Percentiles rank a stretch among this genome's conserved stretches.
These are phyloP conservation scores for Scolopax rusticola DNA, from an alignment of 2,797 vertebrate genomes.

Conservation along the genomic window DNA sequence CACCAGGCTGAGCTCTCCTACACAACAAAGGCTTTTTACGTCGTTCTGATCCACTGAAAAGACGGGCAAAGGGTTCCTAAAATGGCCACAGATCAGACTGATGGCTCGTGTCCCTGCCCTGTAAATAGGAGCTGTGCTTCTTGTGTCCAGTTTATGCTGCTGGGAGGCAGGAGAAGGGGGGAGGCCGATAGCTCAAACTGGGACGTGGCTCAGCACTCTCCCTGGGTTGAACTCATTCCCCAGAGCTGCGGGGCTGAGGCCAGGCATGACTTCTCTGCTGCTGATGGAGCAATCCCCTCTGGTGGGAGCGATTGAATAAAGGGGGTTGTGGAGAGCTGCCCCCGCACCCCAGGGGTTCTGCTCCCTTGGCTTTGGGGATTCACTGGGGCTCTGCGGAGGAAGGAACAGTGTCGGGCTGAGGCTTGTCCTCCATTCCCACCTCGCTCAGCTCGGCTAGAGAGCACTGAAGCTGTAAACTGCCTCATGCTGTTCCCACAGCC, in stretches of 20 bases:
- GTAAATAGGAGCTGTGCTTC: background rate
- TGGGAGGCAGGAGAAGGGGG: background rate
- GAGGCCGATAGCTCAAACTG: background rate
- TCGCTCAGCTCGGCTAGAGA: background rate
- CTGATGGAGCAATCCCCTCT: background rate
- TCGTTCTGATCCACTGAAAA: background rate
- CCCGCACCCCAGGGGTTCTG: background rate
- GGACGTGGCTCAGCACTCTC: background rate
- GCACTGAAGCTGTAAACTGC: background rate
- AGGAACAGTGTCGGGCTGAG: background rate
- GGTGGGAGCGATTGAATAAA: background rate
- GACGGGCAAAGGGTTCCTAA: background rate
- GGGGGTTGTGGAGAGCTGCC: background rate
- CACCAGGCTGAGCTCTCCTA: background rate
- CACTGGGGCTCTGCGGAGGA: background rate
- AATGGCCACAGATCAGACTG: background rate
- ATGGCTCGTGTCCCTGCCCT: too few species aligned
- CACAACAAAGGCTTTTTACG: background rate
- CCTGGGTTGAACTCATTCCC: accelerated
- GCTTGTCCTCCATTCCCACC: background rate
- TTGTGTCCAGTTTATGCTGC: background rate
- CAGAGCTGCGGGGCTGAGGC: background rate
- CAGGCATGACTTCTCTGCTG: background rate
- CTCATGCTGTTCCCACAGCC: background rate
- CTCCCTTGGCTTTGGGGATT: background rate